Base-by-base conservation (phyloP, 1,140 invertebrate species). In the Hestina assimilis region DNA sequence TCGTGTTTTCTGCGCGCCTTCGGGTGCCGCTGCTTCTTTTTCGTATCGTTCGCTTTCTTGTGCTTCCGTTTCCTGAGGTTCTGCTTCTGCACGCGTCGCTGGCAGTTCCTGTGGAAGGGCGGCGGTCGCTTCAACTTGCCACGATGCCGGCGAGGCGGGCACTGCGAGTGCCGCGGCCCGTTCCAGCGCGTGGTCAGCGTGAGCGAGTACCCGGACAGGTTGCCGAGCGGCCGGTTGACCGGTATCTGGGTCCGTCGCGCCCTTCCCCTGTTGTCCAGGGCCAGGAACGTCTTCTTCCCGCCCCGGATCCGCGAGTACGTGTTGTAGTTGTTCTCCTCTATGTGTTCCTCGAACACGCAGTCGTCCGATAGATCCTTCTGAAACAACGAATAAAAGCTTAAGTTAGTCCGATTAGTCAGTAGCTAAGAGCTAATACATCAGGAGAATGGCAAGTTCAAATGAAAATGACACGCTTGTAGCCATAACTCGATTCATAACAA, bases 271-370 rank as follows among this genome's bases (percentile, higher is more conserved):
- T 92, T 91, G 76, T 95, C 94, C 33, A 96, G 83, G 17, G 94
- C 95, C 69, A 96, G 86, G 83, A 94, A 96, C 0, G 93, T 94
- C 62, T 93, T 92, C 64, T 91, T 91, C 7, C 89, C 80, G 68
- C 92, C 93, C 17, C 80, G 72, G 90, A 95, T 94, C 75, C 92
- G 92, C 62, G 93, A 94, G 87, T 96, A 96, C 4, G 94, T 94
- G 83, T 96, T 96, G 90, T 96, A 96, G 79, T 95, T 93, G 79
- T 95, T 93, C 76, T 93, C 91, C 78, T 95, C 93, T 81, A 96
- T 92, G 75, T 92, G 94, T 82, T 96, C 95, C 81, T 95, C 94
- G 91, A 96, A 96, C 63, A 95, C 90, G 88, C 95, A 96, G 77
- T 96, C 95, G 69, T 95, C 92, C 63, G 92, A 92, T 88, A 93